Evolutionary conservation across 1,140 invertebrate species (phyloP).

Genomic region (Nasonia giraulti): DNA sequence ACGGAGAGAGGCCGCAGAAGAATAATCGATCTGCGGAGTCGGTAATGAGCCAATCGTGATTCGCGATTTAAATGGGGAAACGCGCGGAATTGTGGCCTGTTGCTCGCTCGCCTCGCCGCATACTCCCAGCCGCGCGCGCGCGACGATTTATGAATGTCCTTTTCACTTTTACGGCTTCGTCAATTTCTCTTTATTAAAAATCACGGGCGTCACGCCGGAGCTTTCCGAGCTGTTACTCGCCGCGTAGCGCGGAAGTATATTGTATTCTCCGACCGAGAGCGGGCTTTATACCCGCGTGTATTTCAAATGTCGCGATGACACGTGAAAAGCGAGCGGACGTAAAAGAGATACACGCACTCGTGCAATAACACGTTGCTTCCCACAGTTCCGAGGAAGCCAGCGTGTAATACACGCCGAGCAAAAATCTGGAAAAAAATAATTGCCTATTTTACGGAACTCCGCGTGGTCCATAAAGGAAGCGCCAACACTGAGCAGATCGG

Average conservation of each 20-base stretch:
- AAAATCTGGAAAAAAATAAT: conserved; percentile 21
- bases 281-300: background rate
- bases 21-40: conserved; percentile 54
- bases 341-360: too few relatives aligned
- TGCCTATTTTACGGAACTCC: conserved; percentile 22
- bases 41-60: conserved; percentile 58
- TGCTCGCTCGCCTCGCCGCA: background rate
- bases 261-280: background rate
- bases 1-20: conserved; percentile 37
- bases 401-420: background rate
- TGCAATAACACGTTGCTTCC: background rate
- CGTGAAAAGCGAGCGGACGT: too few relatives aligned
- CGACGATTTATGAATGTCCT: conserved; percentile 30
- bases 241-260: background rate
- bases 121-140: background rate
- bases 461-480: conserved; percentile 48
- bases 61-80: conserved; percentile 32
- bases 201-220: background rate
- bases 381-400: background rate
- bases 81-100: conserved; percentile 35
- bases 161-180: conserved; percentile 38
- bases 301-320: too few relatives aligned
- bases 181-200: conserved; percentile 40
- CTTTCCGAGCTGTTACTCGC: background rate
- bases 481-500: background rate